Base-by-base conservation (phyloP, 1,140 invertebrate genomes). In the Polyergus mexicanus region DNA sequence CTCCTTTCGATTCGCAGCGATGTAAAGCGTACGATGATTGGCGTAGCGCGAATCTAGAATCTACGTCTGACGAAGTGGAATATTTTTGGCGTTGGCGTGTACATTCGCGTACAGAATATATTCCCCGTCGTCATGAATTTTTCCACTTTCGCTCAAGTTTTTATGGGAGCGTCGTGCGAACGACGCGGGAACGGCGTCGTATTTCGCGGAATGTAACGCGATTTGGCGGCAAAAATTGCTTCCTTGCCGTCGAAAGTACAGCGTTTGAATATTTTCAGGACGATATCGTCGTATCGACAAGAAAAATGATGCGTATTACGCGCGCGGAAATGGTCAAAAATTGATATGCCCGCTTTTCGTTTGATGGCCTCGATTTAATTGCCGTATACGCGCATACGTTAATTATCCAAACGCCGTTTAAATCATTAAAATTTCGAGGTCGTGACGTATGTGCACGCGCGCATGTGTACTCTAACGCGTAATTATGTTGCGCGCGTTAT, bases 31-130 rank as follows among this genome's bases (percentile, higher is more conserved):
- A 32, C 6, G 25, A 51, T 69, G 69, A 85, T 89, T 86, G 41
- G 60, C n/a, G 32, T 4, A 63, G 19, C 81, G 38, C 58, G 83
- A 32, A 32, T 32, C 83, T 65, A 63, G n/a, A 81, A 87, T 87
- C 83, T 65, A 63, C 83, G 81, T 84, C 88, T 63, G 77, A 66
- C 66, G 54, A 76, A 63, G 60, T 75, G 74, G 81, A 90, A 89
- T 89, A 91, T 90, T 89, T 86, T 68, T 28, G 65, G 56, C 44
- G 77, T 47, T 41, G n/a, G n/a, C 32, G 51, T 25, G 32, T 63
- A 60, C 58, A 77, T 56, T n/a, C 38, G 38, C 11, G 44, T 47
- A 19, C 78, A 35, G 56, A 83, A 83, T 83, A 83, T 83, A n/a
- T n/a, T n/a, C 62, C 60, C 25, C 68, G 68, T 74, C 78, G 54